These are phyloP conservation scores for Drosophila borborema DNA, from an alignment of 2,888 invertebrate species.

Conservation along the genomic window DNA sequence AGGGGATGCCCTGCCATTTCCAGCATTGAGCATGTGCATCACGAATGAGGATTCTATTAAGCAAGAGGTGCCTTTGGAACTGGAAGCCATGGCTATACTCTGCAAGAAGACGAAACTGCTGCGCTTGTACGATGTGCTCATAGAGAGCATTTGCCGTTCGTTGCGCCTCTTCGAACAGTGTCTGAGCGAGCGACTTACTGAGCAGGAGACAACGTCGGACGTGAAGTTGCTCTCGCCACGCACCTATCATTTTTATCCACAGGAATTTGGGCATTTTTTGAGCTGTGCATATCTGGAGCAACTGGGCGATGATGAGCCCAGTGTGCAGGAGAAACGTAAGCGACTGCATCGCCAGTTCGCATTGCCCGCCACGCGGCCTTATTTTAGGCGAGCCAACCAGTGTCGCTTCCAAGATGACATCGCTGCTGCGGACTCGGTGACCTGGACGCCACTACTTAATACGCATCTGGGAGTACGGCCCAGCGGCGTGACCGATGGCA, in stretches of 20 bases:
- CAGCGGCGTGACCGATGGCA: conserved; percentile 85
- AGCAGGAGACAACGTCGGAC: conserved; percentile 46
- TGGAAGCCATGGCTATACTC: conserved; percentile 91
- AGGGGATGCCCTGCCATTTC: conserved; percentile 55
- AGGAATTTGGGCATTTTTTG: conserved; percentile 90
- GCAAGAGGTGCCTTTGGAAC: conserved; percentile 87
- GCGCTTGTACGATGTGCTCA: conserved; percentile 90
- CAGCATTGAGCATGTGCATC: conserved; percentile 72
- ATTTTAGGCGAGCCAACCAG: conserved; percentile 91
- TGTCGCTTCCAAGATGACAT: conserved; percentile 86
- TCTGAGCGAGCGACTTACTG: conserved; percentile 87
- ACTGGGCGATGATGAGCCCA: conserved; percentile 89
- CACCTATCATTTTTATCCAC: conserved; percentile 89
- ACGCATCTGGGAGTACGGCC: conserved; percentile 88
- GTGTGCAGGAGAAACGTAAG: conserved; percentile 88
- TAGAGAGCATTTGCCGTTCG: conserved; percentile 91
- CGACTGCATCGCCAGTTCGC: conserved; percentile 90
- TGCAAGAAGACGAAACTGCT: conserved; percentile 88
- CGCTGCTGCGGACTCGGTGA: conserved; percentile 53
- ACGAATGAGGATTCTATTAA: conserved; percentile 74
- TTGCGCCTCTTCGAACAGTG: conserved; percentile 89
- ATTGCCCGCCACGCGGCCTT: conserved; percentile 89
- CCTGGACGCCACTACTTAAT: conserved; percentile 87
- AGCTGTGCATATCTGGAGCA: conserved; percentile 90
- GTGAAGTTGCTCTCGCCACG: conserved; percentile 77